Percentiles rank a stretch among this genome's conserved stretches.
Conservation (phyloP, 2,113 vertebrate species). For the Speoplatyrhinus poulsoni region DNA sequence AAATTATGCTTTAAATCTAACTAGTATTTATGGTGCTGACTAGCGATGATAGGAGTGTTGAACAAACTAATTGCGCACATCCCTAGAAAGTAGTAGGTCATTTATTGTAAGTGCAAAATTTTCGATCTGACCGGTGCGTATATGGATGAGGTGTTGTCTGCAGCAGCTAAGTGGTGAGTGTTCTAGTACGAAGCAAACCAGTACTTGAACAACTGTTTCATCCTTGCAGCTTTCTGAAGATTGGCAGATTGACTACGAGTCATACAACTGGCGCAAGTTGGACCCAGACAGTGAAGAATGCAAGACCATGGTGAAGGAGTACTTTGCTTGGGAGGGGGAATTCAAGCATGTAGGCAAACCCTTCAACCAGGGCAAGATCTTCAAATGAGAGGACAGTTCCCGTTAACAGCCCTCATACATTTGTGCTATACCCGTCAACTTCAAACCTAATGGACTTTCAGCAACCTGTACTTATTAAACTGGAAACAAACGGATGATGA, state of each 20-base stretch:
- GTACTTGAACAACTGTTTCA: background rate
- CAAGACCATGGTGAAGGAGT: slow-evolving; percentile 88
- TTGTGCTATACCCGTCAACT: slow-evolving; percentile 42
- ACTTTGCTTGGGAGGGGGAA: slow-evolving; percentile 89
- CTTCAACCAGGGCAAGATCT: slow-evolving; percentile 89
- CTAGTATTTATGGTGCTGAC: no score
- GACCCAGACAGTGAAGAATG: slow-evolving; percentile 83
- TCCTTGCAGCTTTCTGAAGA: slow-evolving; percentile 78
- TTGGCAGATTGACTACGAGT: slow-evolving; percentile 93
- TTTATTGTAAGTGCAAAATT: no score
- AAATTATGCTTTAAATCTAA: no score
- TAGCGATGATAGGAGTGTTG: no score
- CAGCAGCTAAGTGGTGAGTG: background rate
- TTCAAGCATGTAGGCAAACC: slow-evolving; percentile 88
- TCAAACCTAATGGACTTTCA: slow-evolving; percentile 60
- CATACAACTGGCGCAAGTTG: slow-evolving; percentile 89
- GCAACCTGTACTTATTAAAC: slow-evolving; percentile 54
- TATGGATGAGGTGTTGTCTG: background rate
- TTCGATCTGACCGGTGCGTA: background rate
- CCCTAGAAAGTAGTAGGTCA: no score
- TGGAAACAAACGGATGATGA: slow-evolving; percentile 37
- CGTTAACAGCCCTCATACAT: slow-evolving; percentile 38
- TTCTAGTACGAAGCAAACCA: background rate
- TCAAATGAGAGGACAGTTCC: slow-evolving; percentile 81
- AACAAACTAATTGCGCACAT: no score